A percentile compares a stretch with the other conserved stretches of the same genome.
phyloP scores from a whole-genome alignment of 2,113 vertebrate species.

The Dascyllus trimaculatus region DNA sequence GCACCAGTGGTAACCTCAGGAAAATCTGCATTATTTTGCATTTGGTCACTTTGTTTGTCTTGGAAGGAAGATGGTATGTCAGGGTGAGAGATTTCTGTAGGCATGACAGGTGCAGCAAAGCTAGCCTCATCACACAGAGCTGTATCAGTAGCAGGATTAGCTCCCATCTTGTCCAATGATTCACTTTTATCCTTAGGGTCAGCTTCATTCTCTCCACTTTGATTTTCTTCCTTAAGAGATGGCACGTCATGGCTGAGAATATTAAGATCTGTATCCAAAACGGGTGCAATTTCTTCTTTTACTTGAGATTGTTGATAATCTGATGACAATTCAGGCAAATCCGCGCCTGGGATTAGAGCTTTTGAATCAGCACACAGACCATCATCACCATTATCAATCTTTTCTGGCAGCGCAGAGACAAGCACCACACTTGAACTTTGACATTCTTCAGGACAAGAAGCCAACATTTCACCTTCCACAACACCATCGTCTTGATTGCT shows the following conservation, averaged over 20 bases:
- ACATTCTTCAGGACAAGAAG: no score
- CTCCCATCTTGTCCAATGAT: fast-evolving
- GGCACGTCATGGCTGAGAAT: not conserved
- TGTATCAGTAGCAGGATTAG: not conserved
- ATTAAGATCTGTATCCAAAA: not conserved
- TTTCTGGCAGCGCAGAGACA: no score
- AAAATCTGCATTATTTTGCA: not conserved
- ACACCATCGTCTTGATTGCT: not conserved
- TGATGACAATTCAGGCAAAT: not conserved
- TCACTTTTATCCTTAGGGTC: not conserved
- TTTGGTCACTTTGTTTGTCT: conserved; percentile 17
- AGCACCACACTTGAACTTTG: no score
- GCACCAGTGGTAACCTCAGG: not conserved
- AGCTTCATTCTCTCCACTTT: not conserved
- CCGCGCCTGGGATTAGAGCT: not conserved
- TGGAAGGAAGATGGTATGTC: not conserved
- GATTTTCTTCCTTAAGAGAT: not conserved
- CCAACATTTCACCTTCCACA: no score
- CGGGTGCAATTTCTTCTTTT: not conserved
- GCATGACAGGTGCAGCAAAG: no score
- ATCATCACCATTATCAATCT: no score
- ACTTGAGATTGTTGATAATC: not conserved
- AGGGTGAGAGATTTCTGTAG: not conserved
- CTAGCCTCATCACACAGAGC: not conserved
- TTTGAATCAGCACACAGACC: no score